Evolutionary conservation across 2,797 vertebrate species (phyloP), one percentile per base, ranked within the genome.

Genomic region (Graptemys geographica): DNA sequence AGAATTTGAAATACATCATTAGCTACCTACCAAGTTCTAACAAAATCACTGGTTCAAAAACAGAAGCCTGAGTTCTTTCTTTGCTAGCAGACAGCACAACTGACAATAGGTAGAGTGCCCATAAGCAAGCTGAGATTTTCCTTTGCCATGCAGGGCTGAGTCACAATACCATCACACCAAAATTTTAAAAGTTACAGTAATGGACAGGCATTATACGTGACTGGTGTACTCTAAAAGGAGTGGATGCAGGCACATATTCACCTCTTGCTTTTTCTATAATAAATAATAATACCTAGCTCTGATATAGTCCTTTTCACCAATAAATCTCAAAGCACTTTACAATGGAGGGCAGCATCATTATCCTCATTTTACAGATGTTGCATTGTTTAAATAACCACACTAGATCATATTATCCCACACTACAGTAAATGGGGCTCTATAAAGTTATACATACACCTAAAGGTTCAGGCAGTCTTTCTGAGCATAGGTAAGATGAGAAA

Each of bases 1-100:
- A 96, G 96, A 91, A 92, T 90, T 9, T 18, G 18, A 89, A 96
- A 95, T 59, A 80, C 23, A 96, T 93, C 96, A 89, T 96, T 94
- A 95, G 57, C 28, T 94, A 62, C 27, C 69, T 88, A 52, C 80
- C 47, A 95, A 87, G 27, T 0, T 69, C 52, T 47, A 79, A 11
- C 81, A 37, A 89, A 90, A 59, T 83, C 83, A 81, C 86, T 93
- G 62, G 79, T 94, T 86, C 83, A 65, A 89, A 96, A 90, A 57
- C 72, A 90, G 95, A 88, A 94, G 31, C 3, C 62, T 90, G 49
- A 94, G 89, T 56, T 79, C 15, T 62, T 87, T 80, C 69, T 88
- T 94, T 87, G 49, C 84, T 37, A 81, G 80, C 1, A 2, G 47
- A 18, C 69, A 31, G 4, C 53, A 69, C n/a, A 69, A 37, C 8